Percentiles rank a stretch among this genome's conserved stretches.
phyloP scores from a whole-genome alignment of 1,140 invertebrate genomes.

The Leptoteleia sp. region DNA sequence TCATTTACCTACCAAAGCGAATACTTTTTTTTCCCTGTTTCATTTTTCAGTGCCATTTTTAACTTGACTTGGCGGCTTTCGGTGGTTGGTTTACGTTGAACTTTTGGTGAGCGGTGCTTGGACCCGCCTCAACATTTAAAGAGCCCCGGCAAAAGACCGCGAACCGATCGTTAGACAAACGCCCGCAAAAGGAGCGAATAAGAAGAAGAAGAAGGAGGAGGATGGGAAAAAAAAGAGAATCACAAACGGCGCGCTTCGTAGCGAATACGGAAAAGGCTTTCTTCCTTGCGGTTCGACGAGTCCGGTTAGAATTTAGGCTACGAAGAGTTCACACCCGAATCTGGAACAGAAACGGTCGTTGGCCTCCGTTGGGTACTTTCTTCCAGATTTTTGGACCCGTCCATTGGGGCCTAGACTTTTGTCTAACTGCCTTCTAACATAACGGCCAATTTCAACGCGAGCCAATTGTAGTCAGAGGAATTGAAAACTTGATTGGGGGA shows the following conservation, averaged over 20 bases:
- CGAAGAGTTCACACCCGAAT: slow-evolving; percentile 74
- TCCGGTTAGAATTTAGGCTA: slow-evolving; percentile 80
- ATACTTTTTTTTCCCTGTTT: too few relatives aligned
- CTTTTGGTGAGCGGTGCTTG: slow-evolving; percentile 42
- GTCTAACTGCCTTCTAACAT: slow-evolving; percentile 59
- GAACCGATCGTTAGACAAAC: slow-evolving; percentile 61
- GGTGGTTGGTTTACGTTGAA: too few relatives aligned
- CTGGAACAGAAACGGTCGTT: slow-evolving; percentile 77
- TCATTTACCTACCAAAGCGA: too few relatives aligned
- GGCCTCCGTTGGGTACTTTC: slow-evolving; percentile 66
- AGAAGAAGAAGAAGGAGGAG: too few relatives aligned
- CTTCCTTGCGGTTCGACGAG: slow-evolving; percentile 71
- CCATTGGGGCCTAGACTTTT: slow-evolving; percentile 18
- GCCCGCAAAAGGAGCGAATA: slow-evolving; percentile 20
- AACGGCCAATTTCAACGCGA: slow-evolving; percentile 2
- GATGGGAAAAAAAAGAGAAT: slow-evolving; percentile 35
- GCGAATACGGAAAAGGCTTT: slow-evolving; percentile 69
- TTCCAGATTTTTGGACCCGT: slow-evolving; percentile 70
- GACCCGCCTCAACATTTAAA: slow-evolving; percentile 46
- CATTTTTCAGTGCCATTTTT: too few relatives aligned
- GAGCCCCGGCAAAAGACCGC: slow-evolving; percentile 8
- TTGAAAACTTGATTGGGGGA: not conserved
- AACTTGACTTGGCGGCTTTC: too few relatives aligned
- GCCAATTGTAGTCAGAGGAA: slow-evolving; percentile 1
- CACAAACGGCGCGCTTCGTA: slow-evolving; percentile 50